Percentiles rank a stretch among this genome's conserved stretches.
Evolutionary conservation across 1,140 invertebrate species (phyloP).

Genomic region (Cherax quadricarinatus): DNA sequence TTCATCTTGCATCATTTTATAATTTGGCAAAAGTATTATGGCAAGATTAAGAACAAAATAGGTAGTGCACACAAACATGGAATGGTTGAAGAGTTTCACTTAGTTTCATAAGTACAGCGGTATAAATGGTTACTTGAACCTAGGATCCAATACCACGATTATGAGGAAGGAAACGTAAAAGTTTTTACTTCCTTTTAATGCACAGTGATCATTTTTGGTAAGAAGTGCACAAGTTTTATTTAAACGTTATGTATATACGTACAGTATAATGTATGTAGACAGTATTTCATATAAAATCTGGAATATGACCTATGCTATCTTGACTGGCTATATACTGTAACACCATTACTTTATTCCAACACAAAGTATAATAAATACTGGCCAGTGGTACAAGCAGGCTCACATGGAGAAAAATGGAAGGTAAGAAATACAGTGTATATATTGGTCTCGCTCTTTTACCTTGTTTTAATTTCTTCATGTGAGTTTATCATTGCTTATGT

Average conservation of each 20-base stretch:
- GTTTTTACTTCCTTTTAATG: neutral
- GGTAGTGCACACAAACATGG: neutral
- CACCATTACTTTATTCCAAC: neutral
- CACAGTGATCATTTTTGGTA: neutral
- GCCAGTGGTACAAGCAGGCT: too few relatives aligned
- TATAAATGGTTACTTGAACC: neutral
- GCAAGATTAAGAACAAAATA: neutral
- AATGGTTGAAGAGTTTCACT: neutral
- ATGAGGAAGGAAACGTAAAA: neutral
- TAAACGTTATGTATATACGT: neutral
- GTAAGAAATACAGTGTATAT: too few relatives aligned
- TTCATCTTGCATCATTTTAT: neutral
- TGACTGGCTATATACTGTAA: neutral
- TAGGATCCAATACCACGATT: neutral
- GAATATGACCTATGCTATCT: neutral
- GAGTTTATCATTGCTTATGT: neutral
- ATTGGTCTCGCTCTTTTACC: too few relatives aligned
- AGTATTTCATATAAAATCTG: neutral
- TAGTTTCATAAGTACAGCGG: neutral
- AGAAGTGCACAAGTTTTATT: neutral
- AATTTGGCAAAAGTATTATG: neutral
- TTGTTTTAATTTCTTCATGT: too few relatives aligned
- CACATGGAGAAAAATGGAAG: too few relatives aligned
- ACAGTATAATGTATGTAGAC: neutral
- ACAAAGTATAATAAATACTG: too few relatives aligned